phyloP scores from a whole-genome alignment of 2,113 vertebrate species.

The Seriola quinqueradiata region DNA sequence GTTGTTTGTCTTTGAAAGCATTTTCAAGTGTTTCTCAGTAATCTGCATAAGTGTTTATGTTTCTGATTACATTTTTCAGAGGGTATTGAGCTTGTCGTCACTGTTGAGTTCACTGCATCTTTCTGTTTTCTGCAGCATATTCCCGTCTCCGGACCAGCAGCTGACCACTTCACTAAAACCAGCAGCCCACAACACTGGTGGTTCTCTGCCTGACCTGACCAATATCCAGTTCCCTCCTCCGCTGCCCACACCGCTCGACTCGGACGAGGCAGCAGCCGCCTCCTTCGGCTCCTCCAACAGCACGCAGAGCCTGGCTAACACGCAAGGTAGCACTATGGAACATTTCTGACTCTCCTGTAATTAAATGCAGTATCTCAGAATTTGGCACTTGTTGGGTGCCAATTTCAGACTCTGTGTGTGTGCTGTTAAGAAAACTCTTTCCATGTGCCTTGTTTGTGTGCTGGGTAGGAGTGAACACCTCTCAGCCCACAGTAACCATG shows the following conservation, averaged over 20 bases:
- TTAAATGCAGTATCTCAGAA: neutral
- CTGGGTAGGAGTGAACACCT: conserved; percentile 85
- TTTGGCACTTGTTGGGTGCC: conserved; percentile 19
- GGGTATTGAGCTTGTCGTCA: neutral
- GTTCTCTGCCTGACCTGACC: conserved; percentile 96
- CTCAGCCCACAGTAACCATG: conserved; percentile 82
- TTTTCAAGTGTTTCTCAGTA: conserved; percentile 12
- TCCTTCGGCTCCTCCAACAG: conserved; percentile 88
- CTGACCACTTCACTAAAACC: conserved; percentile 88
- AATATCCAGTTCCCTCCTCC: conserved; percentile 99
- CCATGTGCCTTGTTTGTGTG: conserved; percentile 37
- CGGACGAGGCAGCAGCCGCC: conserved; percentile 87
- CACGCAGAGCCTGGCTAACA: conserved; percentile 87
- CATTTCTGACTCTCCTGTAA: neutral
- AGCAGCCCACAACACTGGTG: conserved; percentile 92
- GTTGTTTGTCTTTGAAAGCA: conserved; percentile 21
- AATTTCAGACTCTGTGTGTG: conserved; percentile 17
- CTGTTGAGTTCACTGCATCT: neutral
- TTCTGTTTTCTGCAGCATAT: conserved; percentile 87
- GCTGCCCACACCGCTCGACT: conserved; percentile 93
- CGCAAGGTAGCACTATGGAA: conserved; percentile 69
- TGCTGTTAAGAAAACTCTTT: conserved; percentile 45
- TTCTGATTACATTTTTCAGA: neutral
- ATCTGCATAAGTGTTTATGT: conserved; percentile 18
- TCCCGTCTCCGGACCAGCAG: conserved; percentile 94